Base-by-base conservation (phyloP, 2,797 vertebrate genomes). In the Girardinus metallicus region DNA sequence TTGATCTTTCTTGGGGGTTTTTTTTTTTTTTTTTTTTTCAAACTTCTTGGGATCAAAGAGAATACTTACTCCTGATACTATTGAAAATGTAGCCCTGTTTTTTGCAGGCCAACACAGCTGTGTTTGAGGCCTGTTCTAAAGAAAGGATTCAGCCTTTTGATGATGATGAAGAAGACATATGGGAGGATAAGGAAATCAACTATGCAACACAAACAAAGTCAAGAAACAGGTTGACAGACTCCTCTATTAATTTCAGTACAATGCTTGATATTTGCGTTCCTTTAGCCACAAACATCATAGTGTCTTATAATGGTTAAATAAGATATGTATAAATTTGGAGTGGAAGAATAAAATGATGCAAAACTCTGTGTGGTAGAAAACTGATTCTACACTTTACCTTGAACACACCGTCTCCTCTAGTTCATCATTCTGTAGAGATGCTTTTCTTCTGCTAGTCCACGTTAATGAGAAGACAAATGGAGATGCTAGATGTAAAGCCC, bases 121-220 rank as follows among this genome's bases (percentile, higher is more conserved):
- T 97, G 70, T 98, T 98, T 79, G 97, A 98, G 91, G 97, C 97
- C 60, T 98, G 97, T 88, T 96, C 97, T 88, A 96, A 96, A 4
- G 97, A 98, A 85, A 96, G 94, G 53, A 97, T 99, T 90, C 97
- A 98, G 73, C 96, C 97, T 1, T 99, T 98, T 29, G 97, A 98
- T 16, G 97, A 99, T 26, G 97, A 97, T 16, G 97, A 97, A n/a
- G 97, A 98, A 29, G 98, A 99, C 75, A 97, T 98, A 85, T 98
- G 98, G 98, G 97, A 99, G 49, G 97, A 97, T n/a, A 97, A 96
- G 80, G 96, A 96, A 85, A 96, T 96, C 29, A 96, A 92, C 91
- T 97, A 97, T 88, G 90, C 96, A 41, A 89, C 96, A 72, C 97
- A 97, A 86, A 96, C 95, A 5, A 96, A 95, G 78, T 96, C 97